These are phyloP conservation scores for Leptobrachium ailaonicum DNA, from an alignment of 2,113 vertebrate genomes.

Conservation along the genomic window DNA sequence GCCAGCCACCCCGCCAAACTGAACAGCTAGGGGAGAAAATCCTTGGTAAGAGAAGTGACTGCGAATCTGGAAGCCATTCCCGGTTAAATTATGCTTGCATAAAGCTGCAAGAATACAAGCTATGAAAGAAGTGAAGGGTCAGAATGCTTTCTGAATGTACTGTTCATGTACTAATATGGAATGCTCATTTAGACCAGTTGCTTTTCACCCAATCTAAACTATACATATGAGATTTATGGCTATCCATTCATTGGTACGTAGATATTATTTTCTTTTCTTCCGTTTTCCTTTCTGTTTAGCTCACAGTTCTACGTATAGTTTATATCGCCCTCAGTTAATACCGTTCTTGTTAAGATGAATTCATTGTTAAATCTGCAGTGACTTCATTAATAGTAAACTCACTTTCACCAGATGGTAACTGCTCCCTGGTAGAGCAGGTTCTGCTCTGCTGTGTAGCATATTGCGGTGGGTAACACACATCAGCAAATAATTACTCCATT, in stretches of 20 bases:
- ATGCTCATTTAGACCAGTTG: too few relatives aligned
- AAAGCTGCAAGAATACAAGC: too few relatives aligned
- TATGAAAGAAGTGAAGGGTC: too few relatives aligned
- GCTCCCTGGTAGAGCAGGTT: slow-evolving; percentile 27
- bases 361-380: slow-evolving; percentile 37
- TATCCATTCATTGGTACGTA: slow-evolving; percentile 14
- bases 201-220: too few relatives aligned
- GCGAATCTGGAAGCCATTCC: too few relatives aligned
- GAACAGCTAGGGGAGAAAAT: too few relatives aligned
- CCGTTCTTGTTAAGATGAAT: slow-evolving; percentile 26
- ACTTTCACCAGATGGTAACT: slow-evolving; percentile 31
- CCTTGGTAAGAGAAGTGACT: too few relatives aligned
- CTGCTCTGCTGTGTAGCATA: slow-evolving; percentile 19
- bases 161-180: too few relatives aligned
- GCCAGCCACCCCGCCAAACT: too few relatives aligned
- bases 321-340: slow-evolving; percentile 13
- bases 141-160: too few relatives aligned
- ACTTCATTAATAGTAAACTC: slow-evolving; percentile 25
- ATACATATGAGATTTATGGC: slow-evolving; percentile 5
- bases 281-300: slow-evolving; percentile 31
- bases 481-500: slow-evolving; percentile 39
- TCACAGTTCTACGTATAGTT: slow-evolving; percentile 15
- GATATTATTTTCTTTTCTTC: slow-evolving; percentile 10
- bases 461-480: slow-evolving; percentile 22
- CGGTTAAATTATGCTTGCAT: too few relatives aligned